Base-by-base conservation (phyloP, 2,888 invertebrate species). In the Melanostoma scalare region DNA sequence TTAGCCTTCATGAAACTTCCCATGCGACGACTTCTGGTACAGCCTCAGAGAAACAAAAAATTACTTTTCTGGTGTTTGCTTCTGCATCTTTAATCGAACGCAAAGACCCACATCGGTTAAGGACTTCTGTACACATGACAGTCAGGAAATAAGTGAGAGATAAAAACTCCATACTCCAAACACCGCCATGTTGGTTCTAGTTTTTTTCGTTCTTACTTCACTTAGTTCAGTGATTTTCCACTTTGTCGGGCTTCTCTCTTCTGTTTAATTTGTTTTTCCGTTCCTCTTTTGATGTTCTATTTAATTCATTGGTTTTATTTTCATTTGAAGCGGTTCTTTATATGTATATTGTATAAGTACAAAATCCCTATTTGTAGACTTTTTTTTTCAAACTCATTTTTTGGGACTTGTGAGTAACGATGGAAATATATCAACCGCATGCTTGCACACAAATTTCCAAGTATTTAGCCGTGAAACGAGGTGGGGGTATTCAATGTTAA, bases 261-360 rank as follows among this genome's bases (percentile, higher is more conserved):
- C 9, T 38, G 38, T 63, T n/a, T 10, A 36, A 38, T 48, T 38
- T 38, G 48, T 38, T 36, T n/a, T 20, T 61, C 4, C 50, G 30
- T 36, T n/a, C 50, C n/a, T 31, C 30, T 48, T 50, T 63, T 50
- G 50, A 63, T 63, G 63, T 63, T 63, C 50, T 36, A 36, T 63
- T 63, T 40, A 36, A 50, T 50, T 50, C n/a, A 46, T 50, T 61
- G 44, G 36, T 35, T 8, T 36, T 61, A 61, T 61, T 61, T 50
- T 38, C 20, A 50, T 63, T 50, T 38, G 5, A 50, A 38, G 38
- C n/a, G 30, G 9, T 63, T 9, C 50, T 38, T 6, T 20, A 20
- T 20, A 20, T 20, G 20, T 20, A 20, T 1, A 20, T 1, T 20
- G 20, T 20, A 20, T 1, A 20, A 20, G 20, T 30, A 38, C n/a